phyloP scores from a whole-genome alignment of 2,888 invertebrate species.

The Parnassius mnemosyne region DNA sequence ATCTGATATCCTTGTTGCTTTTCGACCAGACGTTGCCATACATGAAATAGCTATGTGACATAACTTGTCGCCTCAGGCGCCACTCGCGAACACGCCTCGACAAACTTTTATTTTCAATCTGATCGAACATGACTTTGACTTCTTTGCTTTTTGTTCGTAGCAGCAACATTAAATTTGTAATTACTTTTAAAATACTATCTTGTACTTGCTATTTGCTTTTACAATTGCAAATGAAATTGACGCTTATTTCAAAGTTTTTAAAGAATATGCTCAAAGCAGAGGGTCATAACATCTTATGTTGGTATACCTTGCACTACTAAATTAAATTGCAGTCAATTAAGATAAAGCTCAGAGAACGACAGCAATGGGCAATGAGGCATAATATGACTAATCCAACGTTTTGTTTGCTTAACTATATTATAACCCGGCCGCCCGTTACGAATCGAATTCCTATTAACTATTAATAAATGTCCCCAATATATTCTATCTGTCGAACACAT shows the following conservation, averaged over 20 bases:
- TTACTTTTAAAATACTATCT: constrained; percentile 27
- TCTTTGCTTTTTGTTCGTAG: constrained; percentile 28
- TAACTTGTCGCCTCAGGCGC: constrained; percentile 68
- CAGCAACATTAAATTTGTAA: constrained; percentile 33
- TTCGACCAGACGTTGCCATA: constrained; percentile 61
- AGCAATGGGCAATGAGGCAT: constrained; percentile 69
- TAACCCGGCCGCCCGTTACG: constrained; percentile 46
- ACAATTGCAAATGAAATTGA: constrained; percentile 35
- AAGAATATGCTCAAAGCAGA: constrained; percentile 22
- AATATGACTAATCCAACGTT: constrained; percentile 73
- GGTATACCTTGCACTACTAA: constrained; percentile 56
- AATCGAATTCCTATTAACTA: constrained; percentile 54
- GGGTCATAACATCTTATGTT: constrained; percentile 41
- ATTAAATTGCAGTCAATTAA: constrained; percentile 79
- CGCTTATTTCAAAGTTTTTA: constrained; percentile 33
- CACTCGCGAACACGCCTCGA: constrained; percentile 52
- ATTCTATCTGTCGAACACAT: constrained; percentile 13
- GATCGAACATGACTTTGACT: constrained; percentile 27
- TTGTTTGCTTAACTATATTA: constrained; percentile 72
- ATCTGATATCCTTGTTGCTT: constrained; percentile 76
- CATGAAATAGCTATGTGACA: constrained; percentile 69
- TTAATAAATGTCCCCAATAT: constrained; percentile 13
- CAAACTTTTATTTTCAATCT: constrained; percentile 39
- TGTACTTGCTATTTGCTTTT: constrained; percentile 33
- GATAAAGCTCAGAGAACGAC: constrained; percentile 72